Evolutionary conservation across 1,140 invertebrate species (phyloP).

Genomic region (Meloidogyne floridensis): DNA sequence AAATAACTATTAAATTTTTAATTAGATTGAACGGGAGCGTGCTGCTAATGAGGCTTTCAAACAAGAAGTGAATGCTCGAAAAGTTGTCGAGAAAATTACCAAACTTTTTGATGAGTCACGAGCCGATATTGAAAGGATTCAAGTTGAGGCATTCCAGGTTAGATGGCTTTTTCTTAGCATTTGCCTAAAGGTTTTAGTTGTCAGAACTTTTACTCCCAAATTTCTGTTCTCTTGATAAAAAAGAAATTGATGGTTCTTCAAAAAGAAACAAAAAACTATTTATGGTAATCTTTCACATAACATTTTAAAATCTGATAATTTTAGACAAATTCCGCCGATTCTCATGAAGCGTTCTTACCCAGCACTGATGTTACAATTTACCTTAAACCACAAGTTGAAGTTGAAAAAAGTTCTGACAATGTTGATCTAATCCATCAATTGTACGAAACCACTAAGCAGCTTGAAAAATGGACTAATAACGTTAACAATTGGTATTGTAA

Average conservation of each 20-base stretch:
- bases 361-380: conserved; percentile 18
- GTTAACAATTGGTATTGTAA: conserved; percentile 38
- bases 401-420: conserved; percentile 39
- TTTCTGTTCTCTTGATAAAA: conserved; percentile 23
- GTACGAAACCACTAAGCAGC: conserved; percentile 23
- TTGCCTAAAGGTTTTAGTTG: conserved; percentile 17
- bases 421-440: conserved; percentile 35
- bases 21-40: conserved; percentile 48
- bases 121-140: conserved; percentile 42
- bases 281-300: neutral
- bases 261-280: neutral
- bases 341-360: conserved; percentile 22
- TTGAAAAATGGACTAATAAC: conserved; percentile 22
- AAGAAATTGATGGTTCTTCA: neutral
- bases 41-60: conserved; percentile 49
- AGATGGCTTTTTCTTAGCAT: neutral
- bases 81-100: conserved; percentile 44
- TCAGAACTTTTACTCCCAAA: conserved; percentile 52
- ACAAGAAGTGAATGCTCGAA: conserved; percentile 36
- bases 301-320: neutral
- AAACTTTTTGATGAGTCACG: conserved; percentile 35
- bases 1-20: neutral
- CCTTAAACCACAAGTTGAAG: conserved; percentile 7
- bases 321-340: neutral
- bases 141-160: conserved; percentile 15